These are phyloP conservation scores for Adelosebastes latens DNA, from an alignment of 2,797 vertebrate species.

Conservation along the genomic window DNA sequence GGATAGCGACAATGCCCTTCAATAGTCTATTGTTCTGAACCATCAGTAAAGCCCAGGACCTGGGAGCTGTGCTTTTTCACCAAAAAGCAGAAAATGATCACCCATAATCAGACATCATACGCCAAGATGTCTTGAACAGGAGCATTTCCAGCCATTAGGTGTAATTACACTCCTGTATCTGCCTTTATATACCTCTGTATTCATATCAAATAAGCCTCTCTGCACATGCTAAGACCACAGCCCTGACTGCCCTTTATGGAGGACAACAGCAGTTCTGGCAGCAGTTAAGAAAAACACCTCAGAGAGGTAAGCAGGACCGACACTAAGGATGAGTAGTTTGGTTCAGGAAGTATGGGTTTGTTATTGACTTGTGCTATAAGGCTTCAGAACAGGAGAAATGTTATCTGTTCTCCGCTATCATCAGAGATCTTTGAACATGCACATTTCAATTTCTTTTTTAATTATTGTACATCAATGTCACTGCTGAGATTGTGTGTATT, in stretches of 20 bases:
- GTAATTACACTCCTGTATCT: constrained; percentile 79
- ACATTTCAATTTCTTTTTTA: neutral
- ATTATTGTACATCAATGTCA: neutral
- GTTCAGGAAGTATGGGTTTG: constrained; percentile 61
- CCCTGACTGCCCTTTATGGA: constrained; percentile 51
- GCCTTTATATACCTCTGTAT: constrained; percentile 74
- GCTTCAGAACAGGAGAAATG: constrained; percentile 60
- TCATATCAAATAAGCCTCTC: constrained; percentile 74
- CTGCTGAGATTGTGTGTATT: neutral
- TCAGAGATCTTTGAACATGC: constrained; percentile 4
- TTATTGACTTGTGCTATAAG: constrained; percentile 71
- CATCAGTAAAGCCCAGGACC: constrained; percentile 72
- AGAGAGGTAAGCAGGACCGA: constrained; percentile 51
- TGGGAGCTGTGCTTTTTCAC: constrained; percentile 74
- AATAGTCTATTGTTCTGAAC: constrained; percentile 83
- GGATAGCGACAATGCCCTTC: constrained; percentile 79
- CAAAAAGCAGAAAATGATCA: constrained; percentile 80
- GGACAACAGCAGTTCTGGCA: constrained; percentile 65
- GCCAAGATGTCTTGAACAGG: constrained; percentile 81
- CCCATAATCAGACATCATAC: constrained; percentile 81
- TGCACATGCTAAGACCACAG: constrained; percentile 51
- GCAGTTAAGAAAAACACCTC: constrained; percentile 68
- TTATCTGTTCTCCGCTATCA: constrained; percentile 4
- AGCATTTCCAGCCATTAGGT: constrained; percentile 81
- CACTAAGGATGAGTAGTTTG: constrained; percentile 59